These are phyloP conservation scores for Trichechus manatus DNA, from an alignment of 2,113 vertebrate species.

Conservation along the genomic window DNA sequence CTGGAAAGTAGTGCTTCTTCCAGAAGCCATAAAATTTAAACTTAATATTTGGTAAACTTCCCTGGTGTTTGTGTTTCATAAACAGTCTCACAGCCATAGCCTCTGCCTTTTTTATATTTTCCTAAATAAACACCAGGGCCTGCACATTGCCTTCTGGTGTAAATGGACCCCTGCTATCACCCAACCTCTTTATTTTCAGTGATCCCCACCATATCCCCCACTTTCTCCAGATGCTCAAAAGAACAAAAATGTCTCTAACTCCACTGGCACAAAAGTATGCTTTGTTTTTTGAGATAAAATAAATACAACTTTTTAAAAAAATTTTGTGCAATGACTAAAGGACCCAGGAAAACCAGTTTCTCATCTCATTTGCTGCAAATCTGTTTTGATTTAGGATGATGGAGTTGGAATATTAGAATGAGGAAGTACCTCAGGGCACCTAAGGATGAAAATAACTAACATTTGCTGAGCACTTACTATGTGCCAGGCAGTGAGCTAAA, in stretches of 20 bases:
- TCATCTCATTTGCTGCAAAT: not conserved
- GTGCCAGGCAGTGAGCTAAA: not conserved
- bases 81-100: not conserved
- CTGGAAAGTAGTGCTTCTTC: slow-evolving; percentile 36
- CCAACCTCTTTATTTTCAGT: not conserved
- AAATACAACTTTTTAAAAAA: not conserved
- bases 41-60: slow-evolving; percentile 61
- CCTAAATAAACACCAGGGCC: slow-evolving; percentile 47
- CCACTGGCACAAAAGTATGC: slow-evolving; percentile 3
- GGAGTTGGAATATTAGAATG: not conserved
- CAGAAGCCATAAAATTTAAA: slow-evolving; percentile 66
- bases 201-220: not conserved
- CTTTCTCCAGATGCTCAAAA: slow-evolving; percentile 1
- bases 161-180: not conserved
- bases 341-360: not conserved
- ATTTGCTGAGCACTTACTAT: not conserved
- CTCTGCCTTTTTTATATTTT: slow-evolving; percentile 1
- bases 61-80: slow-evolving; percentile 51
- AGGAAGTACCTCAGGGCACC: not conserved
- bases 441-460: not conserved
- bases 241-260: not conserved
- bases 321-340: not conserved
- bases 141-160: not conserved
- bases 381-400: not conserved
- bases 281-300: slow-evolving; percentile 14